Evolutionary conservation across 1,140 invertebrate genomes (phyloP).

Genomic region (Nasonia vitripennis): DNA sequence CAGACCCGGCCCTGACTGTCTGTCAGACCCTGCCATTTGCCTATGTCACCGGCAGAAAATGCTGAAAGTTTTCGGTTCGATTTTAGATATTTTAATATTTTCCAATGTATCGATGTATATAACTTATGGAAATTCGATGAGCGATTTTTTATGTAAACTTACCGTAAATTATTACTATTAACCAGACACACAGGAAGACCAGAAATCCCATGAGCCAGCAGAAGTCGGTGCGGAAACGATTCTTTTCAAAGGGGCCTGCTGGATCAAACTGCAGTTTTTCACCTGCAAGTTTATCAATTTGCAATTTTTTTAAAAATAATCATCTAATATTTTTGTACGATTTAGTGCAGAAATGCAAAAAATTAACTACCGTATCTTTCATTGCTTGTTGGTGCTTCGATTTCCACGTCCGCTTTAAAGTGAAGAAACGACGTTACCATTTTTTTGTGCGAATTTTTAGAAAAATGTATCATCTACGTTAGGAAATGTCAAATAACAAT

Average conservation of each 20-base stretch:
- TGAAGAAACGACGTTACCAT: too few relatives aligned
- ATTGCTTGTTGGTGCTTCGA: too few relatives aligned
- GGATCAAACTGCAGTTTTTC: background rate
- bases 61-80: background rate
- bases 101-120: background rate
- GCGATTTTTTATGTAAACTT: background rate
- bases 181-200: background rate
- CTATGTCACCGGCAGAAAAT: background rate
- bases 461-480: too few relatives aligned
- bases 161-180: conserved; percentile 17
- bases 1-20: conserved; percentile 11
- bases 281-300: background rate
- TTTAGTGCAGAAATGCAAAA: too few relatives aligned
- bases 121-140: background rate
- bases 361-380: too few relatives aligned
- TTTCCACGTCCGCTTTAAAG: too few relatives aligned
- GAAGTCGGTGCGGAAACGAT: background rate
- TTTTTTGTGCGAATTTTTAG: too few relatives aligned
- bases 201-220: conserved; percentile 3
- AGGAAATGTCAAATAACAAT: too few relatives aligned
- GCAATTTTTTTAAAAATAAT: background rate
- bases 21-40: background rate
- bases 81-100: background rate
- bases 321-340: too few relatives aligned
- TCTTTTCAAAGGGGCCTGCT: background rate